Conservation (phyloP, 1,140 invertebrate species). For the Aethina tumida region DNA sequence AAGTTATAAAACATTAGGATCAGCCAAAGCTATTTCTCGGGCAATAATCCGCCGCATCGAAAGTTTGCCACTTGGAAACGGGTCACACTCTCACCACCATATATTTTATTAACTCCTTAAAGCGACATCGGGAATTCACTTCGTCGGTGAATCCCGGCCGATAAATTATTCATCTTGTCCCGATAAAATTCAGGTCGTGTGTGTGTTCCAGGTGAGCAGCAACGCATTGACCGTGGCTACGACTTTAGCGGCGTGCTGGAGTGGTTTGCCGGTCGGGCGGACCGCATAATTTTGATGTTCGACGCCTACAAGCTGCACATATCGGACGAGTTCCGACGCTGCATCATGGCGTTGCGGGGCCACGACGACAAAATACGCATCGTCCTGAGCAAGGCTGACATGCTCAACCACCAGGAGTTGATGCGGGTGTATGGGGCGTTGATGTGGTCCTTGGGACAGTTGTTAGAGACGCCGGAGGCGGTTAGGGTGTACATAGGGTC, state of each 20-base stretch:
- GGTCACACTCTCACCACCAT: too few relatives aligned
- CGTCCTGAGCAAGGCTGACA: conserved; percentile 66
- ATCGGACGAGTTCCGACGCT: conserved; percentile 58
- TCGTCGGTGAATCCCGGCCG: too few relatives aligned
- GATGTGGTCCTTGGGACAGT: conserved; percentile 74
- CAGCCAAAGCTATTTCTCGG: too few relatives aligned
- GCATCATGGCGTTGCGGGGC: conserved; percentile 52
- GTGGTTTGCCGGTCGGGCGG: conserved; percentile 67
- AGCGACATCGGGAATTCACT: too few relatives aligned
- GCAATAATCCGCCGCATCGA: too few relatives aligned
- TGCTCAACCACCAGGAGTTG: conserved; percentile 62
- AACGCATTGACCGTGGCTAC: conserved; percentile 66
- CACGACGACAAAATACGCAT: conserved; percentile 66
- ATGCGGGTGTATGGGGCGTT: conserved; percentile 69
- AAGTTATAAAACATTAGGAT: too few relatives aligned
- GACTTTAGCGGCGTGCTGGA: conserved; percentile 64
- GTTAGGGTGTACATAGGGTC: conserved; percentile 71
- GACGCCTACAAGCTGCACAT: conserved; percentile 71
- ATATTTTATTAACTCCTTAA: too few relatives aligned
- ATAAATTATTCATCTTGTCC: too few relatives aligned
- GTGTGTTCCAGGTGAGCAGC: conserved; percentile 54
- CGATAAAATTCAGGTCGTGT: too few relatives aligned
- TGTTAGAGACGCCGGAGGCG: conserved; percentile 67
- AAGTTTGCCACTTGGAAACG: too few relatives aligned
- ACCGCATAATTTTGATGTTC: conserved; percentile 63